Base-by-base conservation (phyloP, 2,113 vertebrate genomes). In the Gallinago media region DNA sequence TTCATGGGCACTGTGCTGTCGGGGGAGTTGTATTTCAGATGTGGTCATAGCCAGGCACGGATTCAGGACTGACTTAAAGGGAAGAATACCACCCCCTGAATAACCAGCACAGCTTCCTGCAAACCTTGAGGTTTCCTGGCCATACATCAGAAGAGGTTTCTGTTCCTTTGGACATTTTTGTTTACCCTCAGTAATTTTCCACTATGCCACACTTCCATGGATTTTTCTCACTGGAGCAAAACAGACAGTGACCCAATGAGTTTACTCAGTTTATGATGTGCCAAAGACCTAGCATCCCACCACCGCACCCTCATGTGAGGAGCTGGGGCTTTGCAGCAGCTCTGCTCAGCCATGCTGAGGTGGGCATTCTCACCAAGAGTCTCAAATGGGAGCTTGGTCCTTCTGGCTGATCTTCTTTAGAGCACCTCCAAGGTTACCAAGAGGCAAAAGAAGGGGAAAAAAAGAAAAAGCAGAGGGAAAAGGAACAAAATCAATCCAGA, bases 31-130 rank as follows among this genome's bases (percentile, higher is more conserved):
- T 19, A 58, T 89, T 96, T 98, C 93, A 97, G 97, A 97, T 98
- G 97, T 97, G 96, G 96, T 96, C 75, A 38, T n/a, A 25, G 31
- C 61, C 18, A 66, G 94, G 95, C 38, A 9, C 36, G 59, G 78
- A 54, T 55, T 87, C 85, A 94, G 86, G 84, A 22, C 96, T 96
- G 97, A 97, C 97, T 98, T 97, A 97, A 91, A 94, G 96, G 95
- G 94, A 96, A 96, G 76, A 83, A 91, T 94, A 70, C 65, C 70
- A 94, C 36, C 75, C 74, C 65, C 21, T 97, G 97, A 98, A 94
- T 96, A 94, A 96, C 67, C 70, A 95, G 91, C 42, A 63, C 14
- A 63, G 75, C 89, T 72, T 94, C 81, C 94, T 95, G 83, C 85
- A 96, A 77, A 94, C 85, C 81, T 85, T 96, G 86, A 94, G 74